These are phyloP conservation scores for Crocodylus rhombifer DNA, from an alignment of 2,797 vertebrate species.

Conservation along the genomic window DNA sequence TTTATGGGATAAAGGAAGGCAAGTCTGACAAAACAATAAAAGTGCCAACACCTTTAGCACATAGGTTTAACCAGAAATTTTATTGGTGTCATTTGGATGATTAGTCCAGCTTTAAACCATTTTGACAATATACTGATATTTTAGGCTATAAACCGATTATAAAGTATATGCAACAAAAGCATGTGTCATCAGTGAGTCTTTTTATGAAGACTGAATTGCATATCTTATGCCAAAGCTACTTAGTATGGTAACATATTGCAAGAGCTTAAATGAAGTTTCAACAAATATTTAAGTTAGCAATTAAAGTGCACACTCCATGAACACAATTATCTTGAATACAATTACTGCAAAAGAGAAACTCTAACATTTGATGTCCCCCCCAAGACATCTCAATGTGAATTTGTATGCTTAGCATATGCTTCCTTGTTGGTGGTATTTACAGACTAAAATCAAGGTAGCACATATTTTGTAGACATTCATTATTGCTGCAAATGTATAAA, in stretches of 20 bases:
- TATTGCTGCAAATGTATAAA: not conserved
- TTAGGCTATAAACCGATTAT: not conserved
- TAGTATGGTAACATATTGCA: not conserved
- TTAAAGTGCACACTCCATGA: not conserved
- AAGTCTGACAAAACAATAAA: not conserved
- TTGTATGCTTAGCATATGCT: not conserved
- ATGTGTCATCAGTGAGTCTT: not conserved
- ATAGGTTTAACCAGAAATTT: not conserved
- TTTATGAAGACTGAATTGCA: not conserved
- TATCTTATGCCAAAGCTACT: not conserved
- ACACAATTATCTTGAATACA: not conserved
- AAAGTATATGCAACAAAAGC: not conserved
- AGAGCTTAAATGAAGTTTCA: not conserved
- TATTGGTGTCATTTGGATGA: not conserved
- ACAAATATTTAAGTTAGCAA: not conserved
- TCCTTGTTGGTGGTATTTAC: not conserved
- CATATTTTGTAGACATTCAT: not conserved
- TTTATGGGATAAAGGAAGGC: not conserved
- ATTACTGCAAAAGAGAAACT: not conserved
- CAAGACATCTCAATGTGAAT: not conserved
- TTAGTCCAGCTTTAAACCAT: not conserved
- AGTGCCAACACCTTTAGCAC: not conserved
- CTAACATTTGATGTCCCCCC: not conserved
- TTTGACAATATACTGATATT: not conserved
- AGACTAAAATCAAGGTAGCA: constrained; percentile 32